Evolutionary conservation across 2,888 invertebrate genomes (phyloP).

Genomic region (Metellina segmentata): DNA sequence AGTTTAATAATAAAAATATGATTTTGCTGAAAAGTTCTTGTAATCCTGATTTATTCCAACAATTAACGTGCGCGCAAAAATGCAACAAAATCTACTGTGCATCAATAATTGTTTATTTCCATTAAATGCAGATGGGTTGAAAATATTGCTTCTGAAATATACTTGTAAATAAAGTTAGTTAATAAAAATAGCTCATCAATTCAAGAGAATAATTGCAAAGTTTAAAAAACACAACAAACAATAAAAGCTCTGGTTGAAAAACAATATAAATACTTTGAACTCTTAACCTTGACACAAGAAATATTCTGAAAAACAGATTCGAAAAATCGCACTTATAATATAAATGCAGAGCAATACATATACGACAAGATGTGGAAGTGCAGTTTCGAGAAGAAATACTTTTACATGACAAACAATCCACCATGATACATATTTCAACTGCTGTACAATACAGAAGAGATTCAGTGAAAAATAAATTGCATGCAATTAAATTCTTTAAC

Average conservation of each 20-base stretch:
- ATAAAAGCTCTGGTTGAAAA: neutral
- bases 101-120: neutral
- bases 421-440: neutral
- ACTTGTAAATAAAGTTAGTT: neutral
- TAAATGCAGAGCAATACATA: neutral
- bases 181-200: conserved; percentile 1
- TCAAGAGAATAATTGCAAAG: neutral
- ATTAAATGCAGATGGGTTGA: neutral
- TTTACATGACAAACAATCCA: too few relatives aligned
- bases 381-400: neutral
- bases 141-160: neutral
- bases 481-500: neutral
- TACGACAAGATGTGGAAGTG: neutral
- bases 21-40: neutral
- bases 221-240: conserved; percentile 10
- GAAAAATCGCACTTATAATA: neutral
- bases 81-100: neutral
- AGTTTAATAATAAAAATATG: neutral
- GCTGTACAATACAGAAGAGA: neutral
- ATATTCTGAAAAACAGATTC: neutral
- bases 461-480: neutral
- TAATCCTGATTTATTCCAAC: neutral
- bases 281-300: neutral
- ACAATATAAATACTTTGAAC: neutral
- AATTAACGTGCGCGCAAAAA: neutral